A percentile compares a stretch with the other conserved stretches of the same genome.
Evolutionary conservation across 2,113 vertebrate species (phyloP).

Genomic region (Narcine bancroftii): DNA sequence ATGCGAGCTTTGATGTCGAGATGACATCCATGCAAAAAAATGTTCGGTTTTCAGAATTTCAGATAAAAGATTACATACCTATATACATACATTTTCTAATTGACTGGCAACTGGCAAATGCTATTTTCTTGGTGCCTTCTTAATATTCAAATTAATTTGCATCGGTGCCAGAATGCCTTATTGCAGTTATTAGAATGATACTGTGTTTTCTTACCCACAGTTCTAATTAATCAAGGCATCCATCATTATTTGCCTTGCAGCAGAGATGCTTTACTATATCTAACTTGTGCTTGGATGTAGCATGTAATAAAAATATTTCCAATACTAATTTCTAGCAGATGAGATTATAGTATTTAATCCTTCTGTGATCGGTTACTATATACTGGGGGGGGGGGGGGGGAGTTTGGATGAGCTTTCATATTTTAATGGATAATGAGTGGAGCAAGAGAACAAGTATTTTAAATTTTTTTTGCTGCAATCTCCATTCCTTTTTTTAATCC

Average conservation of each 20-base stretch:
- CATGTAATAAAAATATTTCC: conserved; percentile 36
- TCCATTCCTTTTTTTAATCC: conserved; percentile 32
- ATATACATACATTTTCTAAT: background rate
- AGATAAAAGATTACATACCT: too few relatives aligned
- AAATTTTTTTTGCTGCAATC: conserved; percentile 41
- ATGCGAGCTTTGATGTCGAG: too few relatives aligned
- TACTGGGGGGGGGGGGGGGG: too few relatives aligned
- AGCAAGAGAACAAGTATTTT: background rate
- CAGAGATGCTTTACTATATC: background rate
- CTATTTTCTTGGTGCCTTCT: background rate
- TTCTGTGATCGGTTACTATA: too few relatives aligned
- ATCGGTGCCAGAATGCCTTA: too few relatives aligned
- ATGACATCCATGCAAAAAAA: too few relatives aligned
- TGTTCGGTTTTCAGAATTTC: too few relatives aligned
- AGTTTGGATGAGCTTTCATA: conserved; percentile 48
- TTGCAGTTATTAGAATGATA: background rate
- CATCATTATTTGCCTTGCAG: background rate
- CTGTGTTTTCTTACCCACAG: background rate
- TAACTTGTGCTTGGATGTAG: background rate
- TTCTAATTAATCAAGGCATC: background rate
- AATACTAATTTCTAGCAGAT: background rate
- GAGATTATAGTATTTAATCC: background rate
- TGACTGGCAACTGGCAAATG: background rate
- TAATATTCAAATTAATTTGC: background rate
- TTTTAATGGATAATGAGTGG: conserved; percentile 41